These are phyloP conservation scores for Saturnia japonica DNA, from an alignment of 2,888 invertebrate genomes.

Conservation along the genomic window DNA sequence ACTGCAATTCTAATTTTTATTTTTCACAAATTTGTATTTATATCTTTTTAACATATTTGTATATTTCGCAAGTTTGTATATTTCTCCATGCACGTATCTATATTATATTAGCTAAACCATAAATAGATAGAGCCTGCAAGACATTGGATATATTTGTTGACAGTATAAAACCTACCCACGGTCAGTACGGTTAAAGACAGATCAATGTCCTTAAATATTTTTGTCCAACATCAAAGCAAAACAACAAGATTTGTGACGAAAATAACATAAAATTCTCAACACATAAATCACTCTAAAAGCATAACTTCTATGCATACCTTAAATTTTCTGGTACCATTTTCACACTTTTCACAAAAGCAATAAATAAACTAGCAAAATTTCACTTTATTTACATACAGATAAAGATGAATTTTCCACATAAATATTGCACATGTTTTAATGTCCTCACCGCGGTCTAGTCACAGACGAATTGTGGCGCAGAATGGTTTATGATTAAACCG, in stretches of 20 bases:
- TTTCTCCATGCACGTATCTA: too few species aligned
- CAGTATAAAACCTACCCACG: too few species aligned
- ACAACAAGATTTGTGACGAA: not conserved
- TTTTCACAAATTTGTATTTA: too few species aligned
- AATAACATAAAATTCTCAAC: not conserved
- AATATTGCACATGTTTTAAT: conserved; percentile 11
- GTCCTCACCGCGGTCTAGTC: conserved; percentile 10
- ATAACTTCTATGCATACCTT: conserved; percentile 13
- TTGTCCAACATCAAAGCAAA: not conserved
- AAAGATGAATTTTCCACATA: conserved; percentile 7
- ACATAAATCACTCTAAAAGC: too few species aligned
- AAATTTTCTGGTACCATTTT: conserved; percentile 14
- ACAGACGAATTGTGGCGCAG: conserved; percentile 19
- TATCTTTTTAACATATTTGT: too few species aligned
- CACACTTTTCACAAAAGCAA: not conserved
- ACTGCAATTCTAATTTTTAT: too few species aligned
- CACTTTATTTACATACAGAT: not conserved
- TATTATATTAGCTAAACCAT: too few species aligned
- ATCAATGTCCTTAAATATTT: too few species aligned
- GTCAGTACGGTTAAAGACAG: too few species aligned
- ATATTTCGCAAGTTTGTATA: too few species aligned
- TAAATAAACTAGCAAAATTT: not conserved
- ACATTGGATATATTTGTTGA: too few species aligned
- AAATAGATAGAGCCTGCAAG: too few species aligned
- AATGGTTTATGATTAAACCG: conserved; percentile 14